A percentile compares a stretch with the other conserved stretches of the same genome.
These are phyloP conservation scores for Mesorhabditis belari DNA, from an alignment of 2,888 invertebrate species.

Conservation along the genomic window DNA sequence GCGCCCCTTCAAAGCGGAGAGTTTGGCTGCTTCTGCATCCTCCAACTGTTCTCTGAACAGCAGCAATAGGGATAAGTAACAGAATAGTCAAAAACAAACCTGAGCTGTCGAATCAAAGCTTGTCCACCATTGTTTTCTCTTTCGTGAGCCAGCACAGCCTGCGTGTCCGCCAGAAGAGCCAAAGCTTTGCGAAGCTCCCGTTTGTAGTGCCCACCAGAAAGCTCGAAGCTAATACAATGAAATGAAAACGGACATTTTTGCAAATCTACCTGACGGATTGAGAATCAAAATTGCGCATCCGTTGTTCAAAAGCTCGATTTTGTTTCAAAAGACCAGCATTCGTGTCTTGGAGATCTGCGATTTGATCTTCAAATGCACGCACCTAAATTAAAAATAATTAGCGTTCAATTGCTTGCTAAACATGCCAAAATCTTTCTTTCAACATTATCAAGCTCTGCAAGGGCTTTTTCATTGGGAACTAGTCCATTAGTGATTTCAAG, in stretches of 20 bases:
- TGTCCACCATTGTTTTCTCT: constrained; percentile 22
- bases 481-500: too few species aligned
- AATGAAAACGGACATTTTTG: neutral
- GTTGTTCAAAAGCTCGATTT: constrained; percentile 81
- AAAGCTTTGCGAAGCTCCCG: constrained; percentile 29
- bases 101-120: constrained; percentile 28
- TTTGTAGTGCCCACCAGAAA: constrained; percentile 21
- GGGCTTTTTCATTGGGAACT: too few species aligned
- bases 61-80: neutral
- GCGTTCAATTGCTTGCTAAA: too few species aligned
- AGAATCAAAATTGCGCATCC: constrained; percentile 51
- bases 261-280: neutral
- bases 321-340: constrained; percentile 76
- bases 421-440: too few species aligned
- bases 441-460: too few species aligned
- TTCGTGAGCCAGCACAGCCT: constrained; percentile 29
- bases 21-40: constrained; percentile 78
- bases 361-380: constrained; percentile 35
- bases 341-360: constrained; percentile 84
- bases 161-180: constrained; percentile 33
- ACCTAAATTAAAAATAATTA: constrained; percentile 16
- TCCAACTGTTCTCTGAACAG: constrained; percentile 65
- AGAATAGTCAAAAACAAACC: constrained; percentile 1
- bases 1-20: constrained; percentile 76
- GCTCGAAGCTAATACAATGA: constrained; percentile 9